These are phyloP conservation scores for Glaucomys volans DNA, from an alignment of 2,113 vertebrate genomes.

Conservation along the genomic window DNA sequence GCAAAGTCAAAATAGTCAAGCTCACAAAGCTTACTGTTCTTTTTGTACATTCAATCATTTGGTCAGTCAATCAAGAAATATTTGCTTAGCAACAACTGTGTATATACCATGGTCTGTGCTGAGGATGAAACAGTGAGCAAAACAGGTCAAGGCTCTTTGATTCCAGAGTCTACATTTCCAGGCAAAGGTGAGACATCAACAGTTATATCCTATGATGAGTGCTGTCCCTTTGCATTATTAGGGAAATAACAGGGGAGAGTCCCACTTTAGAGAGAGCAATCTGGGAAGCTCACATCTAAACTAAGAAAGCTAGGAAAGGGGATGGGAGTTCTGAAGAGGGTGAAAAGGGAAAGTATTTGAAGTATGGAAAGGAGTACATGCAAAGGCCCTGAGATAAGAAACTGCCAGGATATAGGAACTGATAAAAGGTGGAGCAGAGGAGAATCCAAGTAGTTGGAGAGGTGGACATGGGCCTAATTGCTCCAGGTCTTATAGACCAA, in stretches of 20 bases:
- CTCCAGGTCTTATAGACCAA: background rate
- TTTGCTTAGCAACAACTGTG: background rate
- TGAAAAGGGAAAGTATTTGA: background rate
- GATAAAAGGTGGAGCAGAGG: background rate
- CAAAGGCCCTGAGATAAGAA: background rate
- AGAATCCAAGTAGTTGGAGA: background rate
- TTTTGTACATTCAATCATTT: background rate
- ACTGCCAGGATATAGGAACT: background rate
- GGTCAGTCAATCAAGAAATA: background rate
- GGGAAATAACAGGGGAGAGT: background rate
- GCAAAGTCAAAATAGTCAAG: background rate
- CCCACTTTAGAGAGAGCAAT: background rate
- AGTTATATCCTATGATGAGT: background rate
- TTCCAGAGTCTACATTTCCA: background rate
- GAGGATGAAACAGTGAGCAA: background rate
- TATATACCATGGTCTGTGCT: background rate
- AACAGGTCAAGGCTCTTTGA: background rate
- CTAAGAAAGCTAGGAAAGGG: background rate
- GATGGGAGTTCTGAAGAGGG: background rate
- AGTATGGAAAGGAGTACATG: background rate
- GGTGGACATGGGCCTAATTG: background rate
- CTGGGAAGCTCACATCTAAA: background rate
- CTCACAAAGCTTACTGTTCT: background rate
- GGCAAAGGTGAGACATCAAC: background rate
- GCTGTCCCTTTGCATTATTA: too few species aligned